A percentile compares a stretch with the other conserved stretches of the same genome.
phyloP scores from a whole-genome alignment of 2,797 vertebrate genomes.

The Neomorphus geoffroyi region DNA sequence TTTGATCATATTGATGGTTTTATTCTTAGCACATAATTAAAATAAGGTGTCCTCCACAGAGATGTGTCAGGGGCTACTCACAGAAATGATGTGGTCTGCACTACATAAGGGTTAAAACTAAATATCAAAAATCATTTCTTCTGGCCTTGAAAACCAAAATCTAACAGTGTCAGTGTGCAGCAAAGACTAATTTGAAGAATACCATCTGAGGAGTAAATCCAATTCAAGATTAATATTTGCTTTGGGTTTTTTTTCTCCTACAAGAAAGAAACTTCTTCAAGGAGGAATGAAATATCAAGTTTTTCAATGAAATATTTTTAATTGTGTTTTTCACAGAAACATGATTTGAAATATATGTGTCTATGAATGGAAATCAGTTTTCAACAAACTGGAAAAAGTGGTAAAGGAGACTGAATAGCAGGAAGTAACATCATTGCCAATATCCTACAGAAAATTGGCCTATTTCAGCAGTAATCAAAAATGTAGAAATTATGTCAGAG shows the following conservation, averaged over 20 bases:
- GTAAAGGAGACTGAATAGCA: neutral
- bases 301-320: neutral
- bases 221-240: neutral
- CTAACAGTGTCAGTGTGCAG: neutral
- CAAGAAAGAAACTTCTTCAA: neutral
- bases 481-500: neutral
- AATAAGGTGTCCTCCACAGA: neutral
- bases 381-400: neutral
- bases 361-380: neutral
- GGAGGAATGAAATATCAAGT: neutral
- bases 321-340: neutral
- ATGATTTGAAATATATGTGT: neutral
- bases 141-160: neutral
- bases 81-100: neutral
- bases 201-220: neutral
- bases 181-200: neutral
- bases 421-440: slow-evolving; percentile 1
- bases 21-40: neutral
- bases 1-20: neutral
- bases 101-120: neutral
- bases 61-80: neutral
- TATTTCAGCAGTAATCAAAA: neutral
- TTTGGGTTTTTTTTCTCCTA: neutral
- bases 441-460: neutral
- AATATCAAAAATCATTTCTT: neutral